A percentile compares a stretch with the other conserved stretches of the same genome.
Conservation (phyloP, 2,888 invertebrate genomes). For the Zygogramma bicolorata region DNA sequence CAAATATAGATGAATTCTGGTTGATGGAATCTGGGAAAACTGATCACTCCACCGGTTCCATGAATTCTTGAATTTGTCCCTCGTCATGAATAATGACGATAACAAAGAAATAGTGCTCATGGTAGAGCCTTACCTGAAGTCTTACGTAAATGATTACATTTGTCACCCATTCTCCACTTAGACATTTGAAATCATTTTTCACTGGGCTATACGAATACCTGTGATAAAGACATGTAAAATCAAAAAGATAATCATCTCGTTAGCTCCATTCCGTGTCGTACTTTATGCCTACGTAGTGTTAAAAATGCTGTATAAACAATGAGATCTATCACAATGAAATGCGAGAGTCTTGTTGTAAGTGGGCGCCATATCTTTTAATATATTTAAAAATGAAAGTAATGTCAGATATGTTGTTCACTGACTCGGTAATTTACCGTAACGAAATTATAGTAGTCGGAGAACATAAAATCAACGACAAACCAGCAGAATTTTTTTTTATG, state of each 20-base stretch:
- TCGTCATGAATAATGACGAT: too few species aligned
- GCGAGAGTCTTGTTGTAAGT: conserved; percentile 10
- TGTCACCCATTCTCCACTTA: too few species aligned
- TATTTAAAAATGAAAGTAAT: conserved; percentile 20
- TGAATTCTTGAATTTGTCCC: too few species aligned
- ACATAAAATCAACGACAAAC: conserved; percentile 5
- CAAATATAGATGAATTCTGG: too few species aligned
- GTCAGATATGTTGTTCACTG: conserved; percentile 22
- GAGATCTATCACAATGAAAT: conserved; percentile 20
- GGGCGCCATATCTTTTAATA: conserved; percentile 20
- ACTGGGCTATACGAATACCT: conserved; percentile 28
- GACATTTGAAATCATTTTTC: not conserved
- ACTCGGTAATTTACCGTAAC: conserved; percentile 1
- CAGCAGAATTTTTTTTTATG: not conserved
- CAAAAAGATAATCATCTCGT: conserved; percentile 32
- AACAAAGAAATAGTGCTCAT: too few species aligned
- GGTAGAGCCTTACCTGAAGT: too few species aligned
- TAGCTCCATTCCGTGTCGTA: conserved; percentile 11
- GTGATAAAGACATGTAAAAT: conserved; percentile 31
- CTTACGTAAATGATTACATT: too few species aligned
- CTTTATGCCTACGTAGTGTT: conserved; percentile 31
- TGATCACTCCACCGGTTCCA: too few species aligned
- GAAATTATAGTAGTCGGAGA: conserved; percentile 6
- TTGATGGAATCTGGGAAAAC: too few species aligned
- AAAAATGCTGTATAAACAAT: conserved; percentile 28